phyloP scores from a whole-genome alignment of 92 coral and sea anemone genomes.

The Parazoanthus darwini region DNA sequence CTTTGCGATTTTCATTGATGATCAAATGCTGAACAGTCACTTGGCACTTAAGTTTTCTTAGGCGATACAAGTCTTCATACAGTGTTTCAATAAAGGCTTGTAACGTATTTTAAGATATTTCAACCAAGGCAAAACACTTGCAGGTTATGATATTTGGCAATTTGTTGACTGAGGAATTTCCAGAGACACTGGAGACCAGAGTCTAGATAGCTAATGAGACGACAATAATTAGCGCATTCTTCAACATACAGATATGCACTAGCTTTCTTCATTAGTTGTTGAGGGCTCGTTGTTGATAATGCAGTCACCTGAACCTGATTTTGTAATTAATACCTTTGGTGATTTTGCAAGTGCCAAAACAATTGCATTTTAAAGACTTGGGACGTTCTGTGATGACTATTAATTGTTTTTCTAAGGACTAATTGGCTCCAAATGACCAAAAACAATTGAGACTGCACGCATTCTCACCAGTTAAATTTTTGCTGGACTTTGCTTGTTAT shows the following conservation, averaged over 20 bases:
- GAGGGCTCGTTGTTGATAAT: too few relatives aligned
- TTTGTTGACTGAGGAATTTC: too few relatives aligned
- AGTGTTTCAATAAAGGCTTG: too few relatives aligned
- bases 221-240: too few relatives aligned
- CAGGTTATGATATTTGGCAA: too few relatives aligned
- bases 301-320: not conserved
- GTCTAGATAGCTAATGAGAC: too few relatives aligned
- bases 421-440: slow-evolving; percentile 11
- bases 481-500: not conserved
- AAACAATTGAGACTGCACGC: not conserved
- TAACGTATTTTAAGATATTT: too few relatives aligned
- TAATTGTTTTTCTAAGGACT: not conserved
- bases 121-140: too few relatives aligned
- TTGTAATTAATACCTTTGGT: not conserved
- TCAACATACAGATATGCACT: not conserved
- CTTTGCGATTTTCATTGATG: not conserved
- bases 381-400: not conserved
- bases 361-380: slow-evolving; percentile 23
- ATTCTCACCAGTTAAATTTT: not conserved
- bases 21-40: too few relatives aligned
- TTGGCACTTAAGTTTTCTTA: too few relatives aligned
- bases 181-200: too few relatives aligned
- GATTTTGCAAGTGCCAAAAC: not conserved
- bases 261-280: not conserved
- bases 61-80: too few relatives aligned